Percentiles rank a stretch among this genome's conserved stretches.
Evolutionary conservation across 2,888 invertebrate genomes (phyloP).

Genomic region (Arctia plantaginis): DNA sequence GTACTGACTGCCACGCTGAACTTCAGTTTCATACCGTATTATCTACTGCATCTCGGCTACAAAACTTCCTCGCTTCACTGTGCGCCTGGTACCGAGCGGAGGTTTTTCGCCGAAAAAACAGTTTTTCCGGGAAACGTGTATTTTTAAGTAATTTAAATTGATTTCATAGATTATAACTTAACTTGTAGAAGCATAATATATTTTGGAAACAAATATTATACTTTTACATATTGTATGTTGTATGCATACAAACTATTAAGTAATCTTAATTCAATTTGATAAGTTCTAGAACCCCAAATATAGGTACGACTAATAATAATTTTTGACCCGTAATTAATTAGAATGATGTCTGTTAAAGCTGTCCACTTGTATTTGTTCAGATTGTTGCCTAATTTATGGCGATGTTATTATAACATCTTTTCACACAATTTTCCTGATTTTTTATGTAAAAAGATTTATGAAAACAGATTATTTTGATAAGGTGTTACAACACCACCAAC

Average conservation of each 20-base stretch:
- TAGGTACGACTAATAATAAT: neutral
- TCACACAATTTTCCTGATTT: neutral
- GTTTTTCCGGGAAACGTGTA: conserved; percentile 52
- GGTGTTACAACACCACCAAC: neutral
- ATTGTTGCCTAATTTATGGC: neutral
- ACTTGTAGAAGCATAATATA: neutral
- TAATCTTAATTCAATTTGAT: neutral
- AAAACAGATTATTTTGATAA: neutral
- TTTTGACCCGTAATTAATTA: neutral
- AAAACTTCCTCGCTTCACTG: conserved; percentile 61
- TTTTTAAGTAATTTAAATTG: conserved; percentile 20
- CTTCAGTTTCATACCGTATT: conserved; percentile 60
- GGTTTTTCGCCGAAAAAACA: conserved; percentile 55
- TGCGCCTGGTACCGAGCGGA: conserved; percentile 67
- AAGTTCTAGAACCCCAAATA: neutral
- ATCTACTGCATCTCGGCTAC: conserved; percentile 71
- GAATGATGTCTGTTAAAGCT: neutral
- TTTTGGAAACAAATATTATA: neutral
- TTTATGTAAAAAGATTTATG: too few species aligned
- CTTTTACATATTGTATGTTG: too few species aligned
- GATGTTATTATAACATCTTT: neutral
- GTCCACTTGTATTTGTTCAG: neutral
- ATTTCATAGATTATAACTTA: conserved; percentile 5
- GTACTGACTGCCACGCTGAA: conserved; percentile 68
- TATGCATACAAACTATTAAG: too few species aligned